Conservation (phyloP, 2,113 vertebrate species). For the Hippolais icterina region DNA sequence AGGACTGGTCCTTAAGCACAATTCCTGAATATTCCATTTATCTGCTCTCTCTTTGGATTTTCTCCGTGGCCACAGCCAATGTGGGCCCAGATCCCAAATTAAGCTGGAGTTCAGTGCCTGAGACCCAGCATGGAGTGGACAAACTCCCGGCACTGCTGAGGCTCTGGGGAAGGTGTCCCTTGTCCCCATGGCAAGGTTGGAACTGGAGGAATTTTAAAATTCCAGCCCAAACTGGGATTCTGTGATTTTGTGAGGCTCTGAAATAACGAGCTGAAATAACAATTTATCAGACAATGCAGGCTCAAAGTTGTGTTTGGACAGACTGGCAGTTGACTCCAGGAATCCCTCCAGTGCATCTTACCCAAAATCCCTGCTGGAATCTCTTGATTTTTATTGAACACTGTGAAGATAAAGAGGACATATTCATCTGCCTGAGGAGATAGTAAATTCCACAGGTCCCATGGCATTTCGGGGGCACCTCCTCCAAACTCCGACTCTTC, state of each 20-base stretch:
- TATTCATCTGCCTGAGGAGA: background rate
- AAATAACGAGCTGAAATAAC: background rate
- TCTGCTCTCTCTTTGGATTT: background rate
- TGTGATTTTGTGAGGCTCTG: background rate
- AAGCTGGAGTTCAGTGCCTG: background rate
- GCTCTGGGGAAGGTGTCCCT: background rate
- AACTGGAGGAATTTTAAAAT: background rate
- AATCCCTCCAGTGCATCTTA: background rate
- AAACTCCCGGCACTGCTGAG: background rate
- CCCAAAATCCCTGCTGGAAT: background rate
- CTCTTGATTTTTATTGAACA: background rate
- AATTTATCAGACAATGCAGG: background rate
- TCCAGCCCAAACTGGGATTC: background rate
- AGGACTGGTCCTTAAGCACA: background rate
- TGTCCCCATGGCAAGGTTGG: background rate
- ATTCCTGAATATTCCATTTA: background rate
- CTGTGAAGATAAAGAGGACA: fast-evolving
- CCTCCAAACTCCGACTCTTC: background rate
- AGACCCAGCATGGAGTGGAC: background rate
- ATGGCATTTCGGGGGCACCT: background rate
- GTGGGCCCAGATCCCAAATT: background rate
- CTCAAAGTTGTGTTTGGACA: background rate
- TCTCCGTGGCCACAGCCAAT: fast-evolving
- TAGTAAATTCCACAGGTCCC: fast-evolving
- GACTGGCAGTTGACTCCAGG: background rate